phyloP scores from a whole-genome alignment of 92 coral and sea anemone species.

The Montipora capitata region DNA sequence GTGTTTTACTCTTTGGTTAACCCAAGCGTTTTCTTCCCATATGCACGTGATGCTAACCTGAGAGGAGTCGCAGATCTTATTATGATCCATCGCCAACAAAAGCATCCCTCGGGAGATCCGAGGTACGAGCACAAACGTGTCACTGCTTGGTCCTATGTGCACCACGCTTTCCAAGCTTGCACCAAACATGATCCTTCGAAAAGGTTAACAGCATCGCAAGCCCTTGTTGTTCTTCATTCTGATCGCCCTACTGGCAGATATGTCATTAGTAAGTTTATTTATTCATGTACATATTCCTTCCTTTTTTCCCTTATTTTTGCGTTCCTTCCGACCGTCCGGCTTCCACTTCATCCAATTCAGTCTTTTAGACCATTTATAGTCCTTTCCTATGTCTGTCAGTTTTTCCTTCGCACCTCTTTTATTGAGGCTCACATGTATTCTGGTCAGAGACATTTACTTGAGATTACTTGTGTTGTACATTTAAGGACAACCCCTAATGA shows the following conservation, averaged over 20 bases:
- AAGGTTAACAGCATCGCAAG: conserved; percentile 8
- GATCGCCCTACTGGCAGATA: neutral
- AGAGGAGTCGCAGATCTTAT: neutral
- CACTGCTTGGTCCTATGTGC: conserved; percentile 17
- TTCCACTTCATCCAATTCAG: no score
- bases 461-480: no score
- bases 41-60: neutral
- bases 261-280: neutral
- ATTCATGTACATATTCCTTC: no score
- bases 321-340: no score
- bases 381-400: no score
- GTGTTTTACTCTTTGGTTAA: conserved; percentile 40
- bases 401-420: no score
- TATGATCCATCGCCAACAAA: neutral
- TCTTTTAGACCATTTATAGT: no score
- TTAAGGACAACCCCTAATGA: no score
- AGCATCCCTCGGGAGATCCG: conserved; percentile 5
- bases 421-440: no score
- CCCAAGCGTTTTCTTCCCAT: conserved; percentile 27
- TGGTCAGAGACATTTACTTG: no score
- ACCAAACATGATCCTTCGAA: neutral
- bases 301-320: no score
- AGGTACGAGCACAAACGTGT: neutral
- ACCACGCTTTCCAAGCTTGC: conserved; percentile 3
- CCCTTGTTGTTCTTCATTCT: neutral